These are phyloP conservation scores for Rhodeus uyekii DNA, from an alignment of 2,797 vertebrate genomes.

Conservation along the genomic window DNA sequence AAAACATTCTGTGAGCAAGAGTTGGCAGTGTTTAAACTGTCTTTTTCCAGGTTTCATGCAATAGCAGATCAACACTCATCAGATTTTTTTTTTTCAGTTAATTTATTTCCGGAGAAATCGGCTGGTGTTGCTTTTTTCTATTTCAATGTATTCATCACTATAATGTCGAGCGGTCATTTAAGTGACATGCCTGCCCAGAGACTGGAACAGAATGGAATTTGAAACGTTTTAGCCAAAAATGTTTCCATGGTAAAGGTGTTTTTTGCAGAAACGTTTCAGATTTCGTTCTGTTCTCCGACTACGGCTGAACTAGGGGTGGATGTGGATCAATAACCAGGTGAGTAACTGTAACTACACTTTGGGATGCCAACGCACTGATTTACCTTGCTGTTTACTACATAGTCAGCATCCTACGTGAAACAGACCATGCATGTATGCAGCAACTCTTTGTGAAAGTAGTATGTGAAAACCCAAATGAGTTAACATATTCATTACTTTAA, in stretches of 20 bases:
- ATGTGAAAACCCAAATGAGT: background rate
- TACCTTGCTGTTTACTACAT: background rate
- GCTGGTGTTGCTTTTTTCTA: background rate
- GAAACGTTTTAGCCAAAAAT: constrained; percentile 71
- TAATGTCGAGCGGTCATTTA: background rate
- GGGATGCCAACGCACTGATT: background rate
- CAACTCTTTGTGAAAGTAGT: background rate
- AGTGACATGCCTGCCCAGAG: constrained; percentile 35
- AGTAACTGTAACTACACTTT: constrained; percentile 63
- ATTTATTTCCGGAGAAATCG: too few species aligned
- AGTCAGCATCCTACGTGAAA: background rate
- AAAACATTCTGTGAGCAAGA: background rate
- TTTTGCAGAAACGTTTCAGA: constrained; percentile 72
- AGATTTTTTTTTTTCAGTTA: background rate
- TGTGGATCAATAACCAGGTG: constrained; percentile 63
- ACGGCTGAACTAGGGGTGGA: constrained; percentile 59
- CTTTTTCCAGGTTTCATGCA: background rate
- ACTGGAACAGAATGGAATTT: constrained; percentile 65
- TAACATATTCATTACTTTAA: too few species aligned
- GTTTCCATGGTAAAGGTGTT: constrained; percentile 61
- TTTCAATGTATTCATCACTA: background rate
- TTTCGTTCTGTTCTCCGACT: constrained; percentile 75
- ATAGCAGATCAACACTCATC: background rate
- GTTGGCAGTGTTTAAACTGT: background rate
- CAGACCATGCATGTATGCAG: background rate